Conservation (phyloP, 2,888 invertebrate genomes). For the Drosophila aldrichi region DNA sequence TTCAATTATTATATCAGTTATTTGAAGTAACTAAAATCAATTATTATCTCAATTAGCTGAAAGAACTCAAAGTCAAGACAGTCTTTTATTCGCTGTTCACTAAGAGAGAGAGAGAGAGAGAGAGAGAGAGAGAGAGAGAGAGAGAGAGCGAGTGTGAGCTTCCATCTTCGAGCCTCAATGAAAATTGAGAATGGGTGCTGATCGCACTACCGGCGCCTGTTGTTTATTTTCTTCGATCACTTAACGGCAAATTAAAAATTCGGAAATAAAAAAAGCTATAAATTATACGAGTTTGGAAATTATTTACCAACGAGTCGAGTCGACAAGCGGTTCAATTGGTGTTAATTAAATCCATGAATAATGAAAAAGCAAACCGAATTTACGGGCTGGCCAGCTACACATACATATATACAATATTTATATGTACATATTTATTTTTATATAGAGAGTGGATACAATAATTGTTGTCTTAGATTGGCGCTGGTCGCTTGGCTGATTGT, state of each 20-base stretch:
- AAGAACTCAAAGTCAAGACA: background rate
- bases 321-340: slow-evolving; percentile 86
- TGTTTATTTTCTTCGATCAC: slow-evolving; percentile 54
- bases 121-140: background rate
- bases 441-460: slow-evolving; percentile 29
- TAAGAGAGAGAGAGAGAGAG: background rate
- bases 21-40: background rate
- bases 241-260: slow-evolving; percentile 71
- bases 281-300: slow-evolving; percentile 68
- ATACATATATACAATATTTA: background rate
- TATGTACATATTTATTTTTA: slow-evolving; percentile 1
- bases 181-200: slow-evolving; percentile 30
- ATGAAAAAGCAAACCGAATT: slow-evolving; percentile 68
- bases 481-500: slow-evolving; percentile 58
- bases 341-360: slow-evolving; percentile 86
- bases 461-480: slow-evolving; percentile 63
- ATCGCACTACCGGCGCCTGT: slow-evolving; percentile 25
- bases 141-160: background rate
- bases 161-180: slow-evolving; percentile 20
- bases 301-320: slow-evolving; percentile 71
- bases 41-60: background rate
- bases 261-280: slow-evolving; percentile 57
- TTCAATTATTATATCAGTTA: no score
- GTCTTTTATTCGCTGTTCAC: background rate
- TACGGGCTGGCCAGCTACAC: slow-evolving; percentile 36